Evolutionary conservation across 2,888 invertebrate genomes (phyloP).

Genomic region (Aleiodes alternator): DNA sequence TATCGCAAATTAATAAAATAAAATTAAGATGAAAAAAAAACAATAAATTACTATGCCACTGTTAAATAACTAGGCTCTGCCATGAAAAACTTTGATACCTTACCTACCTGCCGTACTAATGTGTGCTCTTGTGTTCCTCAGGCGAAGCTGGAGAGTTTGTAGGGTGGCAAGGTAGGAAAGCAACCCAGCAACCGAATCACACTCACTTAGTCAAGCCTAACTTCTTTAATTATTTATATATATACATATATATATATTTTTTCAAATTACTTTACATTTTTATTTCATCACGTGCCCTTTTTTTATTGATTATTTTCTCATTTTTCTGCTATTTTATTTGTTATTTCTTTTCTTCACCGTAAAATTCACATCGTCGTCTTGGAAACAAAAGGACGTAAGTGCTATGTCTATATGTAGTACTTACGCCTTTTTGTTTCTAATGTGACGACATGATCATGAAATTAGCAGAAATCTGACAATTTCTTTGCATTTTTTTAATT

Average conservation of each 20-base stretch:
- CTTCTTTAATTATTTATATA: conserved; percentile 57
- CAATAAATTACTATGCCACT: conserved; percentile 68
- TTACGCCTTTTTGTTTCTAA: too few relatives aligned
- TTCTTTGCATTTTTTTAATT: too few relatives aligned
- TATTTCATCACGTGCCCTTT: conserved; percentile 50
- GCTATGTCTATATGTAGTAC: too few relatives aligned
- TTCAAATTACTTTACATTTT: conserved; percentile 58
- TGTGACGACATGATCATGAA: too few relatives aligned
- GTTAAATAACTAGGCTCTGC: conserved; percentile 74
- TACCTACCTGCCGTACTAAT: conserved; percentile 76
- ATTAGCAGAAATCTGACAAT: too few relatives aligned
- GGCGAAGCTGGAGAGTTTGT: conserved; percentile 87
- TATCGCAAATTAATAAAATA: conserved; percentile 37
- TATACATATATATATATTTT: too few relatives aligned
- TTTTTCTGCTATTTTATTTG: conserved; percentile 58
- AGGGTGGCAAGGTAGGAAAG: conserved; percentile 85
- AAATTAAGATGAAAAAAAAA: conserved; percentile 26
- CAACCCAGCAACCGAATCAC: conserved; percentile 77
- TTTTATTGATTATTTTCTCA: conserved; percentile 34
- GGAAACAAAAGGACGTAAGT: too few relatives aligned
- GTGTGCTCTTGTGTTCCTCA: conserved; percentile 81
- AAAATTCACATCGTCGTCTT: not conserved
- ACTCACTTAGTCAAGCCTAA: conserved; percentile 74
- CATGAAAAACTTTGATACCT: conserved; percentile 73
- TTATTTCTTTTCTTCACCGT: conserved; percentile 51